Percentiles rank a stretch among this genome's conserved stretches.
Conservation (phyloP, 2,113 vertebrate species). For the Paramisgurnus dabryanus region DNA sequence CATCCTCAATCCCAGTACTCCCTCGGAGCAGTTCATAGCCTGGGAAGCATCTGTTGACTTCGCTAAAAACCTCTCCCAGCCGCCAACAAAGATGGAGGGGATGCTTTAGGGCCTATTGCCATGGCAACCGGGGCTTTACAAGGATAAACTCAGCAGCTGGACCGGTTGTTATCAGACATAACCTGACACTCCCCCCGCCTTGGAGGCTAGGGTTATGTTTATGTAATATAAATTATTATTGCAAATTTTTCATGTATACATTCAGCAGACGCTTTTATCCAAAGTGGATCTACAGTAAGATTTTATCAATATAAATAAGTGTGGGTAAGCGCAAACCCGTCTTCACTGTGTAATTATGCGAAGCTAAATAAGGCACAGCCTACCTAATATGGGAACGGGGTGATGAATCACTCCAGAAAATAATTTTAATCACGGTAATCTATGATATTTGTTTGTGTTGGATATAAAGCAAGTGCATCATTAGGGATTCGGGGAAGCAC, state of each 20-base stretch:
- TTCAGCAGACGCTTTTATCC: no score
- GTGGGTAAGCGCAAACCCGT: no score
- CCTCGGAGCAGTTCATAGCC: slow-evolving; percentile 19
- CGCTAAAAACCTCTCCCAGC: slow-evolving; percentile 24
- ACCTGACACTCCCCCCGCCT: slow-evolving; percentile 3
- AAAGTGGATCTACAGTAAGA: no score
- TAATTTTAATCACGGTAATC: slow-evolving; percentile 4
- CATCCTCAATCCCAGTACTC: slow-evolving; percentile 17
- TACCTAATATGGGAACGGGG: neutral
- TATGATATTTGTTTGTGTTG: slow-evolving; percentile 13
- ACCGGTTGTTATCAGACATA: slow-evolving; percentile 43
- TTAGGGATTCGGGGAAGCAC: neutral
- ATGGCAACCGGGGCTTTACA: slow-evolving; percentile 44
- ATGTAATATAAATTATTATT: no score
- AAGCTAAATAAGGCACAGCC: slow-evolving; percentile 20
- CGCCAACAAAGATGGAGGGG: slow-evolving; percentile 27
- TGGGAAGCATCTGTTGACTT: slow-evolving; percentile 45
- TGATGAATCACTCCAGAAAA: slow-evolving; percentile 14
- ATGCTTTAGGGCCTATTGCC: slow-evolving; percentile 44
- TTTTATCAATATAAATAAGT: no score
- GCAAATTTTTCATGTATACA: no score
- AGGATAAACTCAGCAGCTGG: slow-evolving; percentile 50
- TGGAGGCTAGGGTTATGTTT: no score
- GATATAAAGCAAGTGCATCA: slow-evolving; percentile 23
- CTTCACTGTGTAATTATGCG: neutral